Evolutionary conservation across 2,888 invertebrate genomes (phyloP), one percentile per base, ranked within the genome.

Genomic region (Apamea crenata): DNA sequence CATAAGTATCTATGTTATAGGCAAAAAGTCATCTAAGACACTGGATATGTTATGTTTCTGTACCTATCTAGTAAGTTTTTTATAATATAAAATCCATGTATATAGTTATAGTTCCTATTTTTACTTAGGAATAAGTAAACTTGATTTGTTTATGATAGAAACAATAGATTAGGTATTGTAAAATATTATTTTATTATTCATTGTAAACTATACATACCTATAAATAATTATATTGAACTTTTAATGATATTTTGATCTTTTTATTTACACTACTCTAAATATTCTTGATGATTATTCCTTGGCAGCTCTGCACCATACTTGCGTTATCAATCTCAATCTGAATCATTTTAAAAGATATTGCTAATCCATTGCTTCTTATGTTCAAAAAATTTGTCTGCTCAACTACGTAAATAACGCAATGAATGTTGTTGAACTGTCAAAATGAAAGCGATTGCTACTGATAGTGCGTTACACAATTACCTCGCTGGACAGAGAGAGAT

Each of bases 81-180:
- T 84, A 73, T 16, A 4, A 32, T 32, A 32, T 76, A 78, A 71
- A 80, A 70, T 81, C n/a, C 65, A 73, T 90, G 90, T 89, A 87
- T 82, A 87, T 90, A 91, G 88, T 66, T 81, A 88, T 90, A 91
- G 91, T 91, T 91, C 91, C 91, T 91, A 90, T 86, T 86, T 82
- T 81, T 81, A 88, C 82, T 75, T 82, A 78, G 59, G 10, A 6
- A 56, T 85, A 84, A 56, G n/a, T 56, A 76, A 74, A 78, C 36
- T 72, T 65, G 44, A 56, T 74, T 83, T 56, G 68, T 81, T 65
- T 59, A 69, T 47, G 29, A 32, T 70, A 75, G 29, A 71, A 75
- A 63, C 16, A 53, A 65, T 69, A 36, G 56, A 53, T 70, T 77
- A 80, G 40, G 69, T 81, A 77, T 47, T 82, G 78, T 78, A 66